Evolutionary conservation across 2,113 vertebrate species (phyloP).

Genomic region (Alouatta palliata): DNA sequence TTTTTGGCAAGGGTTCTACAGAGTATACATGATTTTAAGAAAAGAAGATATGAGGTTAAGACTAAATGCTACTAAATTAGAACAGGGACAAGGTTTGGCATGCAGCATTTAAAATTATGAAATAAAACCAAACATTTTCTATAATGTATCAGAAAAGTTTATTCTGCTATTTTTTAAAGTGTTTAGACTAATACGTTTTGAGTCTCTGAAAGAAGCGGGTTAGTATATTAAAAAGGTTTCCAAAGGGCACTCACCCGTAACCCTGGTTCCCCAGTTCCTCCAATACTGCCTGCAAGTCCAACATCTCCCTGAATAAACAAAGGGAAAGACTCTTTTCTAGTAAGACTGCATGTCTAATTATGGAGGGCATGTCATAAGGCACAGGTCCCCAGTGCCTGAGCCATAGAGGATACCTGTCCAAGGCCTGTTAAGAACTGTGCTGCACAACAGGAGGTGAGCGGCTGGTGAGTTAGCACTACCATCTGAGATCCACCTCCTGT

Average conservation of each 20-base stretch:
- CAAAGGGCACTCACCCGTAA: constrained; percentile 84
- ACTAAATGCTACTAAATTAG: not conserved
- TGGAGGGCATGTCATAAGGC: no score
- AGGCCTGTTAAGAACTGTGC: no score
- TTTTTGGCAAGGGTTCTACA: not conserved
- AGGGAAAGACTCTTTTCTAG: not conserved
- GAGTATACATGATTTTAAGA: not conserved
- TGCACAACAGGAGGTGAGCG: no score
- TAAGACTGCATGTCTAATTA: not conserved
- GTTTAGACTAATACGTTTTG: not conserved
- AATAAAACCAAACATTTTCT: constrained; percentile 13
- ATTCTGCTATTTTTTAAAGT: not conserved
- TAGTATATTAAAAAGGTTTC: not conserved
- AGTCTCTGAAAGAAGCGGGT: not conserved
- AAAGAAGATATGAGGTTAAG: not conserved
- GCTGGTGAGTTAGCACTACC: no score
- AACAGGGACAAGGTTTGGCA: not conserved
- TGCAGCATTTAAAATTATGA: not conserved
- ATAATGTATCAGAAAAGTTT: not conserved
- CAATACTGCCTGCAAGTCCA: constrained; percentile 85
- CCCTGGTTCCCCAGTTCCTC: constrained; percentile 88
- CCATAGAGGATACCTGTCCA: no score
- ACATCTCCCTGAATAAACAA: constrained; percentile 86
- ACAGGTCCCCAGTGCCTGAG: no score
- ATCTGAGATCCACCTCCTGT: no score